Conservation (phyloP, 2,888 invertebrate genomes). For the Melieria picta region DNA sequence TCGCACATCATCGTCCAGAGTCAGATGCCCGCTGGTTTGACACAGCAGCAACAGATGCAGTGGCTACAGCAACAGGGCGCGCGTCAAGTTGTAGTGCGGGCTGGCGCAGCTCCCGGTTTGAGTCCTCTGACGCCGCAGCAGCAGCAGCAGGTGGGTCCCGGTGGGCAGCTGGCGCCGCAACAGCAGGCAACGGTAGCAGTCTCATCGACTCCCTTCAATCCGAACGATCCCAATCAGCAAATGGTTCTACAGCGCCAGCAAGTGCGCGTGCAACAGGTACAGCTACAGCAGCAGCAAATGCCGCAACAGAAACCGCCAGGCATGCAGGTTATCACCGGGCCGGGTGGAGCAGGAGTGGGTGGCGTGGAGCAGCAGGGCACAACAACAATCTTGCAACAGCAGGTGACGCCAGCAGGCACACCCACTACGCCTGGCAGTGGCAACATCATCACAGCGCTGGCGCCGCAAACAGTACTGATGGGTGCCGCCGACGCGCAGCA, state of each 20-base stretch:
- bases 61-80: constrained; percentile 77
- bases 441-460: constrained; percentile 46
- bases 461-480: constrained; percentile 55
- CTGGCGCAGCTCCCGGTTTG: constrained; percentile 61
- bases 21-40: constrained; percentile 74
- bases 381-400: constrained; percentile 43
- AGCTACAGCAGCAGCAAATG: constrained; percentile 46
- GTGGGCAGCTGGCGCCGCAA: constrained; percentile 44
- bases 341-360: constrained; percentile 50
- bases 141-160: constrained; percentile 32
- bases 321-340: constrained; percentile 55
- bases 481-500: constrained; percentile 45
- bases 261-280: constrained; percentile 61
- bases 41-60: constrained; percentile 73
- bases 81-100: constrained; percentile 70
- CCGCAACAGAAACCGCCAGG: constrained; percentile 43
- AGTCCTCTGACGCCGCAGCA: constrained; percentile 61
- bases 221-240: constrained; percentile 63
- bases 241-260: constrained; percentile 62
- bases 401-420: constrained; percentile 43
- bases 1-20: constrained; percentile 76
- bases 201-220: constrained; percentile 47
- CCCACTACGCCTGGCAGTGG: constrained; percentile 54
- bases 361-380: constrained; percentile 50
- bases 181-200: constrained; percentile 40